Conservation (phyloP, 2,888 invertebrate species). For the Philonicus albiceps region DNA sequence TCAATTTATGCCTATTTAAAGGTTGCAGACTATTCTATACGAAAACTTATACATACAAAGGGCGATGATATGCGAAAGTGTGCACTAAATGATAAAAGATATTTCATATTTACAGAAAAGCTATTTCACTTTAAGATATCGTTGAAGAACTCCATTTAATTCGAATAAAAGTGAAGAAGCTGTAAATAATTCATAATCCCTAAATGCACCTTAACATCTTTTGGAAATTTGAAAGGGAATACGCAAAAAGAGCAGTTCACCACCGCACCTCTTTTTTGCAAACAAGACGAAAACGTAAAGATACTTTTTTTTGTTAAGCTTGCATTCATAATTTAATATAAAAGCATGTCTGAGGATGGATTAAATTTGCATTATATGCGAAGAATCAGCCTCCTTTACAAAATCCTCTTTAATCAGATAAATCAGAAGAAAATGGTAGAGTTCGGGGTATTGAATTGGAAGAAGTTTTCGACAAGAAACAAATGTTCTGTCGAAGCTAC, state of each 20-base stretch:
- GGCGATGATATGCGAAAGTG: neutral
- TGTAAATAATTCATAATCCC: neutral
- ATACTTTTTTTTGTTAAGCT: neutral
- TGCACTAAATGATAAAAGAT: neutral
- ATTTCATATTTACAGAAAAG: neutral
- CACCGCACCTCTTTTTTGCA: neutral
- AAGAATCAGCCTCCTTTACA: neutral
- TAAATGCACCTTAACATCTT: neutral
- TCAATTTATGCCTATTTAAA: neutral
- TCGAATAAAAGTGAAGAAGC: neutral
- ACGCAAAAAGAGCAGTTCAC: neutral
- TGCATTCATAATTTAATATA: neutral
- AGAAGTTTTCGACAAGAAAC: neutral
- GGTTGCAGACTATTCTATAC: neutral
- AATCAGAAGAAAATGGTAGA: neutral
- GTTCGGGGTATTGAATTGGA: neutral
- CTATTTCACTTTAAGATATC: neutral
- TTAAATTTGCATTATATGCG: neutral
- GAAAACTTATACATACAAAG: neutral
- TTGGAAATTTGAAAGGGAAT: neutral
- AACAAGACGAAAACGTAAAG: neutral
- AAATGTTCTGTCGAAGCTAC: neutral
- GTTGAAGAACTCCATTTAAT: neutral
- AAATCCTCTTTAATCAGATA: neutral
- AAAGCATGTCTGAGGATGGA: neutral